Conservation (phyloP, 2,888 invertebrate species). For the Agrochola circellaris region DNA sequence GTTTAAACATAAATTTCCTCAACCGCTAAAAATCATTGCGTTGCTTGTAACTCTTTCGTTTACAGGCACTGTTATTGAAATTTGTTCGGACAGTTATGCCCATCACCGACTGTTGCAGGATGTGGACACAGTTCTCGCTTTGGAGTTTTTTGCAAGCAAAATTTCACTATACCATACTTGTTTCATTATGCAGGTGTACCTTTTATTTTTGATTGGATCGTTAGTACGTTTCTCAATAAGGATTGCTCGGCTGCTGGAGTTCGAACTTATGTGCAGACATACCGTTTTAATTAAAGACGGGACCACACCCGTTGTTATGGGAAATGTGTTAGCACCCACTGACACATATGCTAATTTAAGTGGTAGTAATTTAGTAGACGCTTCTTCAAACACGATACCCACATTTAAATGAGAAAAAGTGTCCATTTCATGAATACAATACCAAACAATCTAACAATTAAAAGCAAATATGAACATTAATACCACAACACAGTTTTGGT, state of each 20-base stretch:
- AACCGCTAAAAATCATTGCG: slow-evolving; percentile 66
- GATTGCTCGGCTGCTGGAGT: slow-evolving; percentile 80
- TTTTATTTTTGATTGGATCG: slow-evolving; percentile 77
- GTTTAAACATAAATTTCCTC: slow-evolving; percentile 62
- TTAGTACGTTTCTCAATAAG: slow-evolving; percentile 71
- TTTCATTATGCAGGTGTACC: slow-evolving; percentile 73
- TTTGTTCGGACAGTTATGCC: slow-evolving; percentile 42
- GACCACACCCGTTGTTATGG: slow-evolving; percentile 27
- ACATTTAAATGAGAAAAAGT: neutral
- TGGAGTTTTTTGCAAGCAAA: slow-evolving; percentile 75
- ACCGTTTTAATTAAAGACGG: slow-evolving; percentile 76
- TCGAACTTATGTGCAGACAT: slow-evolving; percentile 83
- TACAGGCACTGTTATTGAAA: slow-evolving; percentile 73
- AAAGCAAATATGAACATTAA: neutral
- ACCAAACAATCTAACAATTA: neutral
- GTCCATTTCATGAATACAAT: neutral
- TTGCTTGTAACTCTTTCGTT: slow-evolving; percentile 64
- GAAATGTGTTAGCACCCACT: neutral
- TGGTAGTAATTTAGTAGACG: neutral
- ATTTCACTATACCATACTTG: slow-evolving; percentile 73
- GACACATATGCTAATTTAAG: neutral
- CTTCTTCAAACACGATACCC: neutral
- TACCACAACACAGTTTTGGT: slow-evolving; percentile 13
- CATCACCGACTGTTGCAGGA: neutral
- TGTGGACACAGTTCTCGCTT: slow-evolving; percentile 65